phyloP scores from a whole-genome alignment of 1,140 invertebrate species.

The Magallana angulata region DNA sequence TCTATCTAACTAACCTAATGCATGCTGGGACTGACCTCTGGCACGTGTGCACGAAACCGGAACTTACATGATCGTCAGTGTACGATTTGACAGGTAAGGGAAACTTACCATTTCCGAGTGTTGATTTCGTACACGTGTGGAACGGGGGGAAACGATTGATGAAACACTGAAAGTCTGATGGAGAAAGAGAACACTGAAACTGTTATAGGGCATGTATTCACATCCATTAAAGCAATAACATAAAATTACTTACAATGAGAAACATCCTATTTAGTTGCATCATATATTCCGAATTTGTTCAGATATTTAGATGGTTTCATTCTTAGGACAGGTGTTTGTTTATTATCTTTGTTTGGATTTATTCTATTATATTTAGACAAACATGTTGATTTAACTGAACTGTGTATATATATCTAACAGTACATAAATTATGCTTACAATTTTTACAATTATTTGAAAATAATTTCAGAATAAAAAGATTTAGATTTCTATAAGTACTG shows the following conservation, averaged over 20 bases:
- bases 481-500: too few relatives aligned
- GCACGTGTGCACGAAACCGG: conserved; percentile 63
- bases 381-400: too few relatives aligned
- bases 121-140: conserved; percentile 42
- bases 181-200: conserved; percentile 24
- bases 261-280: conserved; percentile 1
- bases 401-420: too few relatives aligned
- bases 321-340: too few relatives aligned
- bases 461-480: too few relatives aligned
- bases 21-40: conserved; percentile 67
- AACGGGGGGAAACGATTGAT: background rate
- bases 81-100: conserved; percentile 38
- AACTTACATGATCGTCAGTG: conserved; percentile 20
- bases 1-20: conserved; percentile 67
- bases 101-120: background rate
- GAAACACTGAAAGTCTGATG: background rate
- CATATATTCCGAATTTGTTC: conserved; percentile 21
- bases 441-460: too few relatives aligned
- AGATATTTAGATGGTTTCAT: too few relatives aligned
- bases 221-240: background rate
- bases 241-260: background rate
- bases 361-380: too few relatives aligned
- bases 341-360: too few relatives aligned
- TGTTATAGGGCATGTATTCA: conserved; percentile 26
- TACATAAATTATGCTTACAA: too few relatives aligned